phyloP scores from a whole-genome alignment of 2,113 vertebrate genomes.

The Mus musculus region GRCm39 chr5:99510001-99510500 shows the following conservation, averaged over 20 bases:
- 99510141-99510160: not conserved
- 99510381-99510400: no score
- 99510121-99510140: not conserved
- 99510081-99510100: not conserved
- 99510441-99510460: no score
- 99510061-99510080: not conserved
- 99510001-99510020: not conserved
- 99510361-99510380: not conserved
- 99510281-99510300: no score
- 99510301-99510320: not conserved
- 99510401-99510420: no score
- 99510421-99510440: no score
- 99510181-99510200: not conserved
- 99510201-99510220: conserved; percentile 4
- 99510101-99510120: not conserved
- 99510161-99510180: not conserved
- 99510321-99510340: not conserved
- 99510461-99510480: no score
- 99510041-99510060: not conserved
- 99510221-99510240: not conserved
- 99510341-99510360: not conserved
- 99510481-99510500: no score
- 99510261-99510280: no score
- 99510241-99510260: not conserved
- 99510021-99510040: not conserved